Base-by-base conservation (phyloP, 2,797 vertebrate genomes). In the Nyctalus aviator region DNA sequence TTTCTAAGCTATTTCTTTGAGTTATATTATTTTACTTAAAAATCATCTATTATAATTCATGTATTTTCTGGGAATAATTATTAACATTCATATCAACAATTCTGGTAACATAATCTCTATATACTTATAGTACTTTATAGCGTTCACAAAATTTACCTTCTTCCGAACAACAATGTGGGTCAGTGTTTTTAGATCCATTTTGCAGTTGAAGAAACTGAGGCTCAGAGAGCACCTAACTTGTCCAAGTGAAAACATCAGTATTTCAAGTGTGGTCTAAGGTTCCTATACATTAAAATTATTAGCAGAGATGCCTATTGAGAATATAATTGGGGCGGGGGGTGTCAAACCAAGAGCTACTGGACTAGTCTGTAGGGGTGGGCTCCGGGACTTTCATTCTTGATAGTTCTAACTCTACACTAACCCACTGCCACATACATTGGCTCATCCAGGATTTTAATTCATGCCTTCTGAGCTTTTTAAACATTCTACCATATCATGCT, bases 1-100 rank as follows among this genome's bases (percentile, higher is more conserved):
- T 91, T 91, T 44, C 17, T 82, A 78, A 85, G 25, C 4, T 89
- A 48, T 77, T 87, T 44, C 17, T 90, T 88, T 84, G 71, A 13
- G 46, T 81, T 66, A 79, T 18, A 35, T 57, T 46, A 77, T 62
- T 71, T 57, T 57, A 30, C 20, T 89, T 93, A 71, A 46, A 92
- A 55, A 23, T 6, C 6, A 66, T 84, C n/a, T 76, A 76, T 44
- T 76, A 27, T 8, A 89, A 88, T 69, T 66, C 14, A 44, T 21
- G 32, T 18, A n/a, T 82, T 82, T 94, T n/a, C 44, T 48, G 8
- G 64, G 37, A 62, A 55, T 88, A 35, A 44, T 84, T 81, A 27
- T 77, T 79, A 68, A 76, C 14, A 41, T 8, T 48, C 27, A 35
- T 44, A 48, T 82, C 32, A 90, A 32, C 11, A 88, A 77, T 84